Percentiles rank a stretch among this genome's conserved stretches.
Evolutionary conservation across 2,797 vertebrate genomes (phyloP).

Genomic region (Gambelia wislizenii): DNA sequence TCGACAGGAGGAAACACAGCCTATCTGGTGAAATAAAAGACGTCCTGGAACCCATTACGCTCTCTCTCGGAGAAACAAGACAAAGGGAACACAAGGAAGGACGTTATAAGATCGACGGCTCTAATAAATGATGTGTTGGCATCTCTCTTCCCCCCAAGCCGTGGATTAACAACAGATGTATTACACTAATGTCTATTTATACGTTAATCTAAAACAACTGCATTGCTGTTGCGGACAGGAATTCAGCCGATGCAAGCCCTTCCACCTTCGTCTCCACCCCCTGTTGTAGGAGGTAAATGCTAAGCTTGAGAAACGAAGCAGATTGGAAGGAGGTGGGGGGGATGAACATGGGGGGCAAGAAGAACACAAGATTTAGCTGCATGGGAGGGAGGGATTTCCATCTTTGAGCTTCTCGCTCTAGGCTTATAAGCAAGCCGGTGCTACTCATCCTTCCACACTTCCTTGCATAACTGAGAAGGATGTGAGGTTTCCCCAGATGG

Average conservation of each 20-base stretch:
- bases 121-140: conserved; percentile 85
- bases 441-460: conserved; percentile 67
- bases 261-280: conserved; percentile 53
- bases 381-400: conserved; percentile 21
- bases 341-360: conserved; percentile 13
- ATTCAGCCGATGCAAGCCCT: conserved; percentile 72
- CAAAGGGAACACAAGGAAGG: conserved; percentile 76
- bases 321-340: too few species aligned
- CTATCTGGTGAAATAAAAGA: conserved; percentile 80
- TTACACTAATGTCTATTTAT: conserved; percentile 82
- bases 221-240: conserved; percentile 67
- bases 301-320: neutral
- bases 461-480: neutral
- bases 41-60: conserved; percentile 81
- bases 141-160: conserved; percentile 79
- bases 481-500: neutral
- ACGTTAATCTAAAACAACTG: conserved; percentile 80
- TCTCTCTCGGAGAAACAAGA: conserved; percentile 63
- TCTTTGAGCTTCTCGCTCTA: conserved; percentile 76
- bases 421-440: conserved; percentile 47
- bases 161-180: conserved; percentile 86
- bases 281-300: neutral
- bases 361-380: conserved; percentile 43
- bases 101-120: conserved; percentile 79
- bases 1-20: conserved; percentile 79